A percentile compares a stretch with the other conserved stretches of the same genome.
These are phyloP conservation scores for Pachycephala philippinensis DNA, from an alignment of 2,113 vertebrate genomes.

Conservation along the genomic window DNA sequence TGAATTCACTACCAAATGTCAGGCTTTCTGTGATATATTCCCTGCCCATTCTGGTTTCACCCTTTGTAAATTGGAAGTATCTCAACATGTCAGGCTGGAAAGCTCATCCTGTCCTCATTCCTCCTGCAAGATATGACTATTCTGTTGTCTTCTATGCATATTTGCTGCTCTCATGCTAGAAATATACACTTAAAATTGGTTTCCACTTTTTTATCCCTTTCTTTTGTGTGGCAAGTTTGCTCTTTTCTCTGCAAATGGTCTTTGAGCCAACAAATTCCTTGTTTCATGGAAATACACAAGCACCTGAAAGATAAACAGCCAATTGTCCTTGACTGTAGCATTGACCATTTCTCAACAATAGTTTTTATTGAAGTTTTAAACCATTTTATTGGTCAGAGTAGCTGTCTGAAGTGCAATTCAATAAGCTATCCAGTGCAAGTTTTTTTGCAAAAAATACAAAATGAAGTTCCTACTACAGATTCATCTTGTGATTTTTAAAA, in stretches of 20 bases:
- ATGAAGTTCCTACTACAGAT: not conserved
- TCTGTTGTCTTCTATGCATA: not conserved
- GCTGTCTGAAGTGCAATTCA: not conserved
- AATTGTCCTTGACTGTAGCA: not conserved
- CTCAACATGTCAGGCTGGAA: not conserved
- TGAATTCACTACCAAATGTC: not conserved
- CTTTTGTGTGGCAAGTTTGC: not conserved
- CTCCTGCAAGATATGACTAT: not conserved
- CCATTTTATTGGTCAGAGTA: not conserved
- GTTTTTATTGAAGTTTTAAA: not conserved
- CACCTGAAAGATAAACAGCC: not conserved
- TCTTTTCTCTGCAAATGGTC: not conserved
- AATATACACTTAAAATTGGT: not conserved
- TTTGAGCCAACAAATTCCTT: not conserved
- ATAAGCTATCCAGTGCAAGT: not conserved
- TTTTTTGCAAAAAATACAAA: not conserved
- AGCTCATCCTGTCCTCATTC: not conserved
- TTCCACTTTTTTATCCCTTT: not conserved
- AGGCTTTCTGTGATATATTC: not conserved
- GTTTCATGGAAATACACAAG: not conserved
- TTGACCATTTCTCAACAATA: not conserved
- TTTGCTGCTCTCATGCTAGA: not conserved
- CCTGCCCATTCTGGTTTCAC: not conserved
- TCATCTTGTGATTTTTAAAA: not conserved
- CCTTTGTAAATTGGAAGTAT: not conserved